phyloP scores from a whole-genome alignment of 2,797 vertebrate genomes.

The Pyrocephalus nanus region DNA sequence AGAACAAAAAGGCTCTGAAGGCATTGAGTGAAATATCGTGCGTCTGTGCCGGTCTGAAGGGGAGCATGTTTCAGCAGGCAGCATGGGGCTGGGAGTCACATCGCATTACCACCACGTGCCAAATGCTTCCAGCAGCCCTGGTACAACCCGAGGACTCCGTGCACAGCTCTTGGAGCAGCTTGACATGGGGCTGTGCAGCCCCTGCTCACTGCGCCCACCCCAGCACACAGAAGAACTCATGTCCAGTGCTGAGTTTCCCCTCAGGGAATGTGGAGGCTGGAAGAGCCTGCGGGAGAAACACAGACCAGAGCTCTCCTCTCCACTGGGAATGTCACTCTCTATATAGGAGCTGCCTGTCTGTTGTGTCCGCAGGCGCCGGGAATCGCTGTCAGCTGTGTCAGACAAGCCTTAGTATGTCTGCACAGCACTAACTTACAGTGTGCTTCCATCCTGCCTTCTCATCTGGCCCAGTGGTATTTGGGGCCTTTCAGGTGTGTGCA shows the following conservation, averaged over 20 bases:
- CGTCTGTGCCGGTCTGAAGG: not conserved
- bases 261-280: not conserved
- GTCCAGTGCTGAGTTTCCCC: not conserved
- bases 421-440: not conserved
- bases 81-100: not conserved
- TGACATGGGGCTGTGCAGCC: not conserved
- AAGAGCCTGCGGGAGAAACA: not conserved
- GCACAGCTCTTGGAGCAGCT: not conserved
- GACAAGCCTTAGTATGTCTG: not conserved
- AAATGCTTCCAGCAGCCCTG: not conserved
- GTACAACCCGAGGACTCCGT: fast-evolving
- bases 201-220: not conserved
- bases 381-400: not conserved
- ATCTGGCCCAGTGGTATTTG: fast-evolving
- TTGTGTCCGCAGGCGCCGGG: not conserved
- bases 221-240: not conserved
- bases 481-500: not conserved
- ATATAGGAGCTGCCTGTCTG: not conserved
- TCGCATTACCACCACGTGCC: not conserved
- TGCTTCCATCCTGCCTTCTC: not conserved
- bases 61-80: slow-evolving; percentile 27
- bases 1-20: not conserved
- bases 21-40: not conserved
- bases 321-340: not conserved
- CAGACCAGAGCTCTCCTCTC: not conserved